A percentile compares a stretch with the other conserved stretches of the same genome.
phyloP scores from a whole-genome alignment of 2,113 vertebrate genomes.

The Colistium nudipinnis region DNA sequence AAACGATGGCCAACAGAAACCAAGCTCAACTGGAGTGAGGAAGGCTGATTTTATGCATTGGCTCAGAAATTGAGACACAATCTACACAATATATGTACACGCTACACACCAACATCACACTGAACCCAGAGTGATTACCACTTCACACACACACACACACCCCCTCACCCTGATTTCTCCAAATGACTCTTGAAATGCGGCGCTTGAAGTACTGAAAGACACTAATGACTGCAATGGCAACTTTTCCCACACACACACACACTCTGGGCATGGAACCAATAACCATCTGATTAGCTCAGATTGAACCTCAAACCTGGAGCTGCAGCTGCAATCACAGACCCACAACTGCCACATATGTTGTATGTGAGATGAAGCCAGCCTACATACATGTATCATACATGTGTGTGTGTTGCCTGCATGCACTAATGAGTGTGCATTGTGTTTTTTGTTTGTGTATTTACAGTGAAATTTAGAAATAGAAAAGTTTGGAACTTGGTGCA shows the following conservation, averaged over 20 bases:
- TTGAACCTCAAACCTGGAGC: no score
- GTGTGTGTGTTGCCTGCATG: neutral
- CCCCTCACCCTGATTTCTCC: slow-evolving; percentile 5
- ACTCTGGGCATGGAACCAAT: slow-evolving; percentile 17
- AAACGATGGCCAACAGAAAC: no score
- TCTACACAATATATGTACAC: no score
- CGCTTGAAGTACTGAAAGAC: neutral
- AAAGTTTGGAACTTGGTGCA: no score
- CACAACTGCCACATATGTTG: no score
- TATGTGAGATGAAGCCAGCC: no score
- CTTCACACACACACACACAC: neutral
- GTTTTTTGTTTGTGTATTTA: no score
- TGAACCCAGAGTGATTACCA: neutral
- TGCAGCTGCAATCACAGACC: no score
- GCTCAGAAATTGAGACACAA: neutral
- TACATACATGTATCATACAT: neutral
- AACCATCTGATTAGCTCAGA: slow-evolving; percentile 49
- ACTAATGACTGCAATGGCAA: neutral
- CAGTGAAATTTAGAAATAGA: no score
- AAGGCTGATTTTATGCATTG: slow-evolving; percentile 6
- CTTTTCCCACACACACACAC: slow-evolving; percentile 12
- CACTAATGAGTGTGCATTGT: no score
- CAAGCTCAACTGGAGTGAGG: neutral
- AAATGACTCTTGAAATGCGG: slow-evolving; percentile 9
- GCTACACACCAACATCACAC: neutral